Conservation (phyloP, 2,113 vertebrate species). For the Oryzias curvinotus region DNA sequence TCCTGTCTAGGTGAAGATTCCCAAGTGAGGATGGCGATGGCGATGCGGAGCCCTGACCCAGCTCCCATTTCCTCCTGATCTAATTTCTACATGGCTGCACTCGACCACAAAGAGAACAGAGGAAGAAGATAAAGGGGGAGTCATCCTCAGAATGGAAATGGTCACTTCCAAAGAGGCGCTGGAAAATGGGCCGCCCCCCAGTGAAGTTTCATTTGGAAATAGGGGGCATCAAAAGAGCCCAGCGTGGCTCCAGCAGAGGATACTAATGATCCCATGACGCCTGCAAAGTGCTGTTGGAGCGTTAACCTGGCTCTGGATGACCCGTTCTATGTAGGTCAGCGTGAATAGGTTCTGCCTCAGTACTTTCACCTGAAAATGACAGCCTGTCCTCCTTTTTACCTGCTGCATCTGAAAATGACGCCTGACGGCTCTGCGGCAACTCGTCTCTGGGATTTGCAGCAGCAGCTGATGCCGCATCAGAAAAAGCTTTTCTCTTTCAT, state of each 20-base stretch:
- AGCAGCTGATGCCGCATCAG: conserved; percentile 11
- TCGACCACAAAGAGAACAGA: conserved; percentile 34
- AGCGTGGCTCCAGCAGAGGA: conserved; percentile 35
- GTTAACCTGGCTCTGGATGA: conserved; percentile 59
- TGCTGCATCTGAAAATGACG: conserved; percentile 37
- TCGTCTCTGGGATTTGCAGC: conserved; percentile 19
- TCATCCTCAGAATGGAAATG: conserved; percentile 56
- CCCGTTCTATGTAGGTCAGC: conserved; percentile 72
- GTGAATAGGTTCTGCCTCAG: conserved; percentile 71
- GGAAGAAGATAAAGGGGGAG: conserved; percentile 11
- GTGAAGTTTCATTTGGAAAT: conserved; percentile 41
- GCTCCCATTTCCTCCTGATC: conserved; percentile 59
- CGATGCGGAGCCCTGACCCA: conserved; percentile 39
- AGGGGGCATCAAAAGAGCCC: conserved; percentile 58
- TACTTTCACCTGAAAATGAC: conserved; percentile 64
- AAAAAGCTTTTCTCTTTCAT: conserved; percentile 14
- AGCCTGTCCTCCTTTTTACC: conserved; percentile 53
- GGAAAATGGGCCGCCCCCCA: conserved; percentile 52
- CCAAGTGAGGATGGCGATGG: conserved; percentile 41
- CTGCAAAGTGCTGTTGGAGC: conserved; percentile 52
- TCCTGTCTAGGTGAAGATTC: conserved; percentile 46
- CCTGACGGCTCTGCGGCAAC: conserved; percentile 29
- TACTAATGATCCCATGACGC: conserved; percentile 68
- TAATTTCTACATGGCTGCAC: conserved; percentile 52
- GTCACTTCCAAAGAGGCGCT: conserved; percentile 50